Conservation (phyloP, 1,140 invertebrate genomes). For the Drosophila tristis region DNA sequence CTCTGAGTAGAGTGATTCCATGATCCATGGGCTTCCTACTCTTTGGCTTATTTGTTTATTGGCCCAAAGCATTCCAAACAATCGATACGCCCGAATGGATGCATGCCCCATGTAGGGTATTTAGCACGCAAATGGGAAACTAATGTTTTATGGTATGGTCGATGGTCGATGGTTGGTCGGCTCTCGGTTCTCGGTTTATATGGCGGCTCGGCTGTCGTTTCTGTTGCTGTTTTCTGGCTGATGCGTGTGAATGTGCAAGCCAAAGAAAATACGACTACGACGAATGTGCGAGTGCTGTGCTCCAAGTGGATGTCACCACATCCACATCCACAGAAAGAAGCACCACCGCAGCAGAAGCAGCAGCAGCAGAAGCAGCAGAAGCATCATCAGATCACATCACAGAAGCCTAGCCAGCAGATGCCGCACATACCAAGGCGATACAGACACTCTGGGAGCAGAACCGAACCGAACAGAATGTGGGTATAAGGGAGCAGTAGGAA, state of each 20-base stretch:
- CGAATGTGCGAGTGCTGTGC: slow-evolving; percentile 61
- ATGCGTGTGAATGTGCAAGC: slow-evolving; percentile 75
- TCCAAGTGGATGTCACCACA: slow-evolving; percentile 79
- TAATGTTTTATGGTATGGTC: slow-evolving; percentile 77
- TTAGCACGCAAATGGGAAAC: slow-evolving; percentile 81
- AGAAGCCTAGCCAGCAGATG: slow-evolving; percentile 78
- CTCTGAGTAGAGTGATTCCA: too few species aligned
- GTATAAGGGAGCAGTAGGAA: neutral
- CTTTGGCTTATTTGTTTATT: too few species aligned
- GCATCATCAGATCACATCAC: slow-evolving; percentile 72
- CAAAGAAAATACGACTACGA: slow-evolving; percentile 66
- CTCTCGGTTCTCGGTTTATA: slow-evolving; percentile 24
- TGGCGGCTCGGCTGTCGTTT: slow-evolving; percentile 21
- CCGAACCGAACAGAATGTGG: slow-evolving; percentile 1
- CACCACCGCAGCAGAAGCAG: slow-evolving; percentile 3
- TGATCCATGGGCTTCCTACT: too few species aligned
- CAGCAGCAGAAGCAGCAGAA: slow-evolving; percentile 29
- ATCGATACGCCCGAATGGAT: slow-evolving; percentile 39
- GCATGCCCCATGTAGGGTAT: slow-evolving; percentile 61
- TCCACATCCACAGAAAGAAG: slow-evolving; percentile 19
- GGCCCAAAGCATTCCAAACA: neutral
- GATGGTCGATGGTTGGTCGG: slow-evolving; percentile 54
- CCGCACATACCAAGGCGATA: slow-evolving; percentile 80
- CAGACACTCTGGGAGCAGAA: slow-evolving; percentile 73
- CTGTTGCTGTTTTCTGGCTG: slow-evolving; percentile 39